A percentile compares a stretch with the other conserved stretches of the same genome.
Conservation (phyloP, 2,888 invertebrate species). For the Meandrusa payeni region DNA sequence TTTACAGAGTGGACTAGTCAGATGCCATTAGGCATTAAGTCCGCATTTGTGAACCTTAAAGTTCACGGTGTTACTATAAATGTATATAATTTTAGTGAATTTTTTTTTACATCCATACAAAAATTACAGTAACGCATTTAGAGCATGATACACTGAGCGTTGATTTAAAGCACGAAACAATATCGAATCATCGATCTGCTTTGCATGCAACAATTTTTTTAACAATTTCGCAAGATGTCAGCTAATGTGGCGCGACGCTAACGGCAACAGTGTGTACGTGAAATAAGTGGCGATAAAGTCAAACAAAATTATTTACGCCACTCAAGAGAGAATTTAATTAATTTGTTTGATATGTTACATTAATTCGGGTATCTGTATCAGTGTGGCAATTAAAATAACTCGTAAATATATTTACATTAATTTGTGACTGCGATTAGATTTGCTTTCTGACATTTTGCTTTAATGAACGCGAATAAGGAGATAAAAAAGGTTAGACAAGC, state of each 20-base stretch:
- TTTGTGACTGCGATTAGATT: conserved; percentile 20
- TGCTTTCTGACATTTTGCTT: conserved; percentile 15
- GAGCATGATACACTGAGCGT: too few relatives aligned
- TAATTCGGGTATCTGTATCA: conserved; percentile 24
- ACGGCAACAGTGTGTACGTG: conserved; percentile 5
- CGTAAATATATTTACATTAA: conserved; percentile 24
- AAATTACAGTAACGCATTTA: too few relatives aligned
- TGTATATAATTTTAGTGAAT: too few relatives aligned
- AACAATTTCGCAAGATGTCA: not conserved
- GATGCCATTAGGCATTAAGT: too few relatives aligned
- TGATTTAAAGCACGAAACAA: too few relatives aligned
- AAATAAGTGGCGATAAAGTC: conserved; percentile 20
- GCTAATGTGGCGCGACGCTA: conserved; percentile 9
- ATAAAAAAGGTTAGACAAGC: not conserved
- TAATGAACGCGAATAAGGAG: conserved; percentile 12
- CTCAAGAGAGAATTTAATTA: conserved; percentile 20
- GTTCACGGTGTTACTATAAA: too few relatives aligned
- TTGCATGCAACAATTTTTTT: too few relatives aligned
- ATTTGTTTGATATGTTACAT: conserved; percentile 22
- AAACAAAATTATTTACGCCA: conserved; percentile 22
- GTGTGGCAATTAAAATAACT: conserved; percentile 21
- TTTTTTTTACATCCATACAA: too few relatives aligned
- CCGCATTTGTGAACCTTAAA: too few relatives aligned
- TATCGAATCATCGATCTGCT: too few relatives aligned
- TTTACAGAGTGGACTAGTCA: too few relatives aligned